Evolutionary conservation across 2,888 invertebrate species (phyloP), one percentile per base, ranked within the genome.

Genomic region (Gymnosoma rotundatum): DNA sequence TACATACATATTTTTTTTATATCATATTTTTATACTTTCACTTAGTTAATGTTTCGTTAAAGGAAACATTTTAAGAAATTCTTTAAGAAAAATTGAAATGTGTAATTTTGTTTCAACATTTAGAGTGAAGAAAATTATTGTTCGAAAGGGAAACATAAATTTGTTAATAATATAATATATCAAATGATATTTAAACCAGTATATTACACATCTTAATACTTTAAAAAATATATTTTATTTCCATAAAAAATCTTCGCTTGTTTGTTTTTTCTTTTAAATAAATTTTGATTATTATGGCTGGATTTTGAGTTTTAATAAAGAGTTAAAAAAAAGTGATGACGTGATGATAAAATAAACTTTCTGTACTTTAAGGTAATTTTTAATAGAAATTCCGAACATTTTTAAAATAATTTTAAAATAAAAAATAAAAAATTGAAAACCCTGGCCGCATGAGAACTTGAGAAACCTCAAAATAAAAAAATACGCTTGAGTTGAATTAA

Each of bases 201-300:
- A 48, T 80, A 66, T 64, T 79, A 80, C 72, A 83, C 67, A 80
- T 72, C 60, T 80, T 83, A 75, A 63, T 83, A 75, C 61, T 69
- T 48, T 72, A 79, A 64, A 75, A 45, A 38, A 63, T 78, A 69
- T 32, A 25, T 42, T 42, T 58, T 67, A 50, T 66, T 58, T 73
- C 9, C 45, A 60, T 69, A 16, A 61, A 69, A 69, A 67, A n/a
- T 16, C 16, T 66, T 58, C 18, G 10, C 10, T 1, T 42, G 9
- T 14, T 48, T 48, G 16, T 14, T 16, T 16, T n/a, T 6, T 48
- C 4, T 48, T 48, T 48, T 48, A 1, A n/a, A 48, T 14, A 6
- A 16, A 16, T 48, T 48, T 48, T 48, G 6, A 16, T 16, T 48
- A 14, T 5, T 16, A 48, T 48, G 45, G 16, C 16, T 48, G 3